Evolutionary conservation across 2,888 invertebrate genomes (phyloP).

Genomic region (Cheilosia variabilis): DNA sequence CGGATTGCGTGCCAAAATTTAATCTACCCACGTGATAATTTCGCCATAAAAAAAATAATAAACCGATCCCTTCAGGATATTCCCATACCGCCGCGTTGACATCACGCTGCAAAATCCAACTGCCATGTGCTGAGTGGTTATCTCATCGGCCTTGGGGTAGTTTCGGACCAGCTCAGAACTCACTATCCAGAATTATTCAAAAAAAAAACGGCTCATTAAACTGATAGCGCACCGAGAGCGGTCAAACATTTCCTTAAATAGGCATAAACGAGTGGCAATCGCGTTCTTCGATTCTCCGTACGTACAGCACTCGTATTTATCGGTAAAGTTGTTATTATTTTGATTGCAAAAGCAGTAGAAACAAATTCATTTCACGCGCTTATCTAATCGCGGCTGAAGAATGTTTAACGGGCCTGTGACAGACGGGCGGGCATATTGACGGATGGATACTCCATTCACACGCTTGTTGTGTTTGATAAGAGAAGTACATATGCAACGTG

Average conservation of each 20-base stretch:
- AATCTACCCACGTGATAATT: background rate
- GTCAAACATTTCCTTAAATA: conserved; percentile 48
- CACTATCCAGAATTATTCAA: background rate
- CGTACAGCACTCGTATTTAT: background rate
- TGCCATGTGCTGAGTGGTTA: background rate
- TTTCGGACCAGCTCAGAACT: background rate
- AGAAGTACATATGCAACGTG: background rate
- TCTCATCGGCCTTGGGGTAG: background rate
- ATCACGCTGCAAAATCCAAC: background rate
- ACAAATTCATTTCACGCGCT: background rate
- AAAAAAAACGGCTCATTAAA: conserved; percentile 2
- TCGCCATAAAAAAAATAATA: too few species aligned
- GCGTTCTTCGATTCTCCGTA: background rate
- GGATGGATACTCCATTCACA: background rate
- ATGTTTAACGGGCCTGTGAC: background rate
- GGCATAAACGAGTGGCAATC: conserved; percentile 27
- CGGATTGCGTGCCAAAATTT: conserved; percentile 5
- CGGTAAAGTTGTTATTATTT: background rate
- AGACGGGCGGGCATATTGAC: background rate
- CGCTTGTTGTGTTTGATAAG: background rate
- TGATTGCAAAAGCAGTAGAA: background rate
- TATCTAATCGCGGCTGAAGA: conserved; percentile 4
- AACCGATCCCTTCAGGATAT: background rate
- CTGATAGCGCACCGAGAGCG: conserved; percentile 13
- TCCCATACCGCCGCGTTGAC: background rate